Evolutionary conservation across 2,888 invertebrate genomes (phyloP).

Genomic region (Thyatira batis): DNA sequence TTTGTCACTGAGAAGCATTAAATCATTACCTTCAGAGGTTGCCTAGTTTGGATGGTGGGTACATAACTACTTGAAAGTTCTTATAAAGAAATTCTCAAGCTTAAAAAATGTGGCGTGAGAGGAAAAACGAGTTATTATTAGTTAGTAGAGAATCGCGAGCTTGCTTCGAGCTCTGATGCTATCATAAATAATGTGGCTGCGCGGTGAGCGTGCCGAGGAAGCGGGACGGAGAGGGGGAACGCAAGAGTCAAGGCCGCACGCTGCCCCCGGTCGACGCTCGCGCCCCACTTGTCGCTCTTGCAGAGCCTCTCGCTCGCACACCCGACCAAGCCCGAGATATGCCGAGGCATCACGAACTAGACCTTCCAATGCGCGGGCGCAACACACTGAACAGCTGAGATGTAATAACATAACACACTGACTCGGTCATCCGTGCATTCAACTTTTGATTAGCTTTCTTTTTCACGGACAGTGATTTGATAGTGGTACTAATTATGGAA

Average conservation of each 20-base stretch:
- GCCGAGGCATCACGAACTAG: slow-evolving; percentile 75
- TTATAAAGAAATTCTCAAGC: slow-evolving; percentile 51
- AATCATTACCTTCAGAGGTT: not conserved
- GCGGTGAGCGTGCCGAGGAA: slow-evolving; percentile 63
- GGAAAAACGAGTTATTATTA: slow-evolving; percentile 81
- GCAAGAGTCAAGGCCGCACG: slow-evolving; percentile 88
- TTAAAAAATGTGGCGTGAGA: slow-evolving; percentile 75
- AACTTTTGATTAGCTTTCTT: slow-evolving; percentile 82
- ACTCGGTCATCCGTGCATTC: slow-evolving; percentile 83
- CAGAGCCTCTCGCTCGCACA: slow-evolving; percentile 58
- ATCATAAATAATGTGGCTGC: slow-evolving; percentile 81
- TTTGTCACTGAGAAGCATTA: not conserved
- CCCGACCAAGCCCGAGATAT: slow-evolving; percentile 57
- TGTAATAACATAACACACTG: slow-evolving; percentile 82
- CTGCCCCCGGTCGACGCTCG: slow-evolving; percentile 91
- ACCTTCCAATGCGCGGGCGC: slow-evolving; percentile 79
- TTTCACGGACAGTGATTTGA: slow-evolving; percentile 68
- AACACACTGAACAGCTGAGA: slow-evolving; percentile 77
- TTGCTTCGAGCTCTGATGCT: slow-evolving; percentile 77
- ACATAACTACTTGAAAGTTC: slow-evolving; percentile 25
- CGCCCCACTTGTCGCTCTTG: slow-evolving; percentile 75
- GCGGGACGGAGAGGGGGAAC: slow-evolving; percentile 43
- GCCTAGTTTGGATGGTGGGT: slow-evolving; percentile 11
- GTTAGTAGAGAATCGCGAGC: slow-evolving; percentile 77
- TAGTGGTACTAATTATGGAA: slow-evolving; percentile 38